Conservation (phyloP, 2,888 invertebrate genomes). For the Drosophila birchii region DNA sequence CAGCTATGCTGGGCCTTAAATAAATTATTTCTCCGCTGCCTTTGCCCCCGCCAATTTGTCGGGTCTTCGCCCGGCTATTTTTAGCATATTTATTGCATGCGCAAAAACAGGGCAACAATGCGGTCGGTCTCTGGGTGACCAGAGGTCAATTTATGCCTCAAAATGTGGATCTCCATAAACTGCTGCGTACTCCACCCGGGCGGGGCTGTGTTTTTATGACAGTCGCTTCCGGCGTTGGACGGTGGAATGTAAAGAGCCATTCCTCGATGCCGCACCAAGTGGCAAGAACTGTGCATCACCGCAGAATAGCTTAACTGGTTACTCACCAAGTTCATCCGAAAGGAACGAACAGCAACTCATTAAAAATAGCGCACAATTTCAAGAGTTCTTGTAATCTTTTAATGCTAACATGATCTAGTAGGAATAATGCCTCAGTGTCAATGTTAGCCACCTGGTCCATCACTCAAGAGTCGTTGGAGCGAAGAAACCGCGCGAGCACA, state of each 20-base stretch:
- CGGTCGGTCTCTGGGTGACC: constrained; percentile 58
- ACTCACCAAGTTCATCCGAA: constrained; percentile 8
- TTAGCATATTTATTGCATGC: constrained; percentile 72
- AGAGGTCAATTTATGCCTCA: constrained; percentile 66
- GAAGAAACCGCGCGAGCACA: constrained; percentile 11
- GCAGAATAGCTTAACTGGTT: constrained; percentile 8
- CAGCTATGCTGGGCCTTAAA: constrained; percentile 34
- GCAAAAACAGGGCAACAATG: constrained; percentile 49
- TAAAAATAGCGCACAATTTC: not conserved
- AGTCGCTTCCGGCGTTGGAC: constrained; percentile 62
- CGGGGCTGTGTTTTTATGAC: constrained; percentile 54
- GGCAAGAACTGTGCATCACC: constrained; percentile 36
- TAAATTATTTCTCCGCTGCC: constrained; percentile 34
- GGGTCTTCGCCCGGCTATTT: constrained; percentile 55
- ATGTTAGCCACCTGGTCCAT: constrained; percentile 43
- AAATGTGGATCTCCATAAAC: constrained; percentile 29
- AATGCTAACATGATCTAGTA: constrained; percentile 28
- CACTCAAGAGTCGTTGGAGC: constrained; percentile 32
- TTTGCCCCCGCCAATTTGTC: constrained; percentile 53
- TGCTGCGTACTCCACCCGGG: constrained; percentile 6
- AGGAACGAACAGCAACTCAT: not conserved
- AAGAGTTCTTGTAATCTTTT: not conserved
- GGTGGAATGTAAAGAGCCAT: constrained; percentile 25
- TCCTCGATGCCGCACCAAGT: constrained; percentile 26
- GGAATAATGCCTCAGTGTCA: constrained; percentile 53